A percentile compares a stretch with the other conserved stretches of the same genome.
Conservation (phyloP, 1,140 invertebrate genomes). For the Atta cephalotes region DNA sequence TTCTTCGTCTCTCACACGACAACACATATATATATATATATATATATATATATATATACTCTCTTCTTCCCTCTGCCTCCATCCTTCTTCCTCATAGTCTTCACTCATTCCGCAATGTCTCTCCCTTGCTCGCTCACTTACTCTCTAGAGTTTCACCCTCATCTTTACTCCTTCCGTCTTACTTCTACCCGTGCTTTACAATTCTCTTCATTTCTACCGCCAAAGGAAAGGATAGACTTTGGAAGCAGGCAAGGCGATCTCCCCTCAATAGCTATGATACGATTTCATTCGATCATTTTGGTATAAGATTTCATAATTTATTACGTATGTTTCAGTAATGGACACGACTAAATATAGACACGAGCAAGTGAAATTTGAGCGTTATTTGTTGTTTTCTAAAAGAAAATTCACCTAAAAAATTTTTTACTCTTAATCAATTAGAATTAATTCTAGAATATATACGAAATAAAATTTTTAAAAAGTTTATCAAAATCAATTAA, state of each 20-base stretch:
- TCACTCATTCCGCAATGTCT: constrained; percentile 58
- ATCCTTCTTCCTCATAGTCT: constrained; percentile 41
- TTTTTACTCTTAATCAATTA: neutral
- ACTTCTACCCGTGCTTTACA: constrained; percentile 65
- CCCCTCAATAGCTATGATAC: constrained; percentile 43
- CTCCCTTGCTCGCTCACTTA: constrained; percentile 63
- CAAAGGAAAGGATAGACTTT: constrained; percentile 69
- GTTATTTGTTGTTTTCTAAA: neutral
- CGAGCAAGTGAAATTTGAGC: neutral
- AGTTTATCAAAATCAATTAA: neutral
- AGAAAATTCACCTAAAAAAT: neutral
- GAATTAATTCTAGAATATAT: neutral
- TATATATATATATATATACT: neutral
- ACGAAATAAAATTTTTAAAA: neutral
- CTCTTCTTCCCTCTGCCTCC: constrained; percentile 41
- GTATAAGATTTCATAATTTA: constrained; percentile 26
- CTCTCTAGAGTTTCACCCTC: constrained; percentile 62
- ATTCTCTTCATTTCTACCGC: constrained; percentile 69
- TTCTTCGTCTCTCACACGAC: too few relatives aligned
- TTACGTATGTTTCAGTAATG: neutral
- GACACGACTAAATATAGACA: neutral
- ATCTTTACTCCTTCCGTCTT: constrained; percentile 54
- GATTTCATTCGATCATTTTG: constrained; percentile 46
- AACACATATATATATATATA: too few relatives aligned
- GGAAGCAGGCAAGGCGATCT: constrained; percentile 64